phyloP scores from a whole-genome alignment of 2,888 invertebrate genomes.

The Argyra leucocephala region DNA sequence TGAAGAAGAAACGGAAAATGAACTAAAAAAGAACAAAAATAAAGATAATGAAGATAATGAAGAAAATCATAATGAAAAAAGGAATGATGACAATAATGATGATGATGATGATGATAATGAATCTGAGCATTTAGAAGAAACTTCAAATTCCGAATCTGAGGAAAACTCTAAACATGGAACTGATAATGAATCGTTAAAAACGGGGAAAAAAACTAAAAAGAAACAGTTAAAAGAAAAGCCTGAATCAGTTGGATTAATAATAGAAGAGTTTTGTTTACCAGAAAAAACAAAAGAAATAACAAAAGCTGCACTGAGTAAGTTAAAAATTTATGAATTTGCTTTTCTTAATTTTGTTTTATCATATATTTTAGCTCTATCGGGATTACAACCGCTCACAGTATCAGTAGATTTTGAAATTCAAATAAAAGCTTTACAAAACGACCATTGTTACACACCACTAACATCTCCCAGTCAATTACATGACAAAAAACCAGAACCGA shows the following conservation, averaged over 20 bases:
- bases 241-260: conserved; percentile 54
- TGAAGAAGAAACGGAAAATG: conserved; percentile 35
- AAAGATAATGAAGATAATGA: conserved; percentile 27
- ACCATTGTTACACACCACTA: conserved; percentile 70
- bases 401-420: conserved; percentile 39
- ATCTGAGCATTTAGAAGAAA: conserved; percentile 14
- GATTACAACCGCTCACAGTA: conserved; percentile 35
- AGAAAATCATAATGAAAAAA: conserved; percentile 38
- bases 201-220: conserved; percentile 12
- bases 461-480: conserved; percentile 53
- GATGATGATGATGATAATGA: conserved; percentile 48
- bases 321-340: neutral
- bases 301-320: conserved; percentile 44
- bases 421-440: conserved; percentile 54
- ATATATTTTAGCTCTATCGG: conserved; percentile 36
- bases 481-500: conserved; percentile 29
- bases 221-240: conserved; percentile 29
- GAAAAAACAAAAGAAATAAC: conserved; percentile 43
- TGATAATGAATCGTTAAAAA: conserved; percentile 13
- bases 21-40: conserved; percentile 16
- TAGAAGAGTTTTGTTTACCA: conserved; percentile 55
- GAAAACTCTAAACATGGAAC: conserved; percentile 22
- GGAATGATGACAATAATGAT: conserved; percentile 42
- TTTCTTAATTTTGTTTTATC: no score
- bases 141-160: conserved; percentile 24